Percentiles rank a stretch among this genome's conserved stretches.
Evolutionary conservation across 92 coral and sea anemone genomes (phyloP).

Genomic region (Bergia puertoricense): DNA sequence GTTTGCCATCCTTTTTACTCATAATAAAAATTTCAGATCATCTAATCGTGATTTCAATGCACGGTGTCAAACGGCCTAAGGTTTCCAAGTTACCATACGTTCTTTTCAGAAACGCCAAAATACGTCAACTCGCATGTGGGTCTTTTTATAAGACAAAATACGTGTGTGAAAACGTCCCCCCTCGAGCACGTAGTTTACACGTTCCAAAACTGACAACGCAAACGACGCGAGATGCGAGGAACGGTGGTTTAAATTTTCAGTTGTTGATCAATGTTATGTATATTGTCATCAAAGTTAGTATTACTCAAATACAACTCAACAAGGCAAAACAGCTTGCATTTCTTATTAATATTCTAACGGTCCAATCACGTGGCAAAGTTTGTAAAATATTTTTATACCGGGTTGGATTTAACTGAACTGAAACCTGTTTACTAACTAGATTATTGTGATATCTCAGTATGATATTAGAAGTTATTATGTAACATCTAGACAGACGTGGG

Average conservation of each 20-base stretch:
- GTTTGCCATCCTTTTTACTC: background rate
- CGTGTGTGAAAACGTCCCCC: background rate
- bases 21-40: background rate
- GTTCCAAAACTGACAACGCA: too few species aligned
- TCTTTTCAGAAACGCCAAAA: background rate
- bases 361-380: background rate
- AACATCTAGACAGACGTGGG: background rate
- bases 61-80: background rate
- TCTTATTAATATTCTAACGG: background rate
- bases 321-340: background rate
- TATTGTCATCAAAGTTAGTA: background rate
- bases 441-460: background rate
- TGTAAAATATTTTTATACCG: background rate
- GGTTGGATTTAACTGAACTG: background rate
- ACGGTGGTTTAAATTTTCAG: background rate
- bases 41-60: background rate
- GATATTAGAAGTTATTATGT: background rate
- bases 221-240: background rate
- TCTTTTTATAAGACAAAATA: background rate
- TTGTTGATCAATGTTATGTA: background rate
- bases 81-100: slow-evolving; percentile 10
- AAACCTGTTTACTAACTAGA: background rate
- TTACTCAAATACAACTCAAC: background rate
- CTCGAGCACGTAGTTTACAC: background rate
- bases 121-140: background rate